phyloP scores from a whole-genome alignment of 2,113 vertebrate species.

The Lepisosteus osseus region DNA sequence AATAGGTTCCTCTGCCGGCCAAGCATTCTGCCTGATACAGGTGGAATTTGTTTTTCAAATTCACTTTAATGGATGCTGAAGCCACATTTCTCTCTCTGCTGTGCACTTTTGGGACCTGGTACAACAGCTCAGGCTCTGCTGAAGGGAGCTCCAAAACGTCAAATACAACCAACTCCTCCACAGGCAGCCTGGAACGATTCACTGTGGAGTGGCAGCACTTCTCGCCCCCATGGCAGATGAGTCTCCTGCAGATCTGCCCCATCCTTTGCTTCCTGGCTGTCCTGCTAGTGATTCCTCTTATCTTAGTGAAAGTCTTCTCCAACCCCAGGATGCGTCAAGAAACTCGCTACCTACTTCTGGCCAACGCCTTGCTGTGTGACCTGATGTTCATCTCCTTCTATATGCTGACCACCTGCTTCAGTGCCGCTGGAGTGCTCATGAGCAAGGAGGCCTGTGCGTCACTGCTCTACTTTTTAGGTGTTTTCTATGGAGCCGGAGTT shows the following conservation, averaged over 20 bases:
- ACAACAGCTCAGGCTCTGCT: conserved; percentile 41
- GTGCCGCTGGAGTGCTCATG: conserved; percentile 42
- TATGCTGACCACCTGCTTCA: conserved; percentile 54
- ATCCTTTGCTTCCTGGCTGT: conserved; percentile 54
- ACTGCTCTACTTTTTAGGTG: conserved; percentile 56
- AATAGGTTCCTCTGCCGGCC: not conserved
- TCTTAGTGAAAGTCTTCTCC: conserved; percentile 66
- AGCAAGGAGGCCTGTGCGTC: conserved; percentile 54
- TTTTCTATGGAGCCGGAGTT: conserved; percentile 61
- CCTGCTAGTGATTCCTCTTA: conserved; percentile 55
- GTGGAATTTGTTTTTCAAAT: too few relatives aligned
- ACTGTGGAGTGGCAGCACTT: conserved; percentile 51
- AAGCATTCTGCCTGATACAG: too few relatives aligned
- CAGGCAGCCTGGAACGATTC: conserved; percentile 34
- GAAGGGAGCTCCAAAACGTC: conserved; percentile 36
- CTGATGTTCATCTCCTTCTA: conserved; percentile 65
- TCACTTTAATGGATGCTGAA: not conserved
- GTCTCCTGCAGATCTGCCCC: conserved; percentile 62
- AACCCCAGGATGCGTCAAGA: conserved; percentile 57
- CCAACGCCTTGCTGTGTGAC: conserved; percentile 67
- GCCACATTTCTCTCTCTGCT: conserved; percentile 27
- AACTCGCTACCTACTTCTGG: conserved; percentile 71
- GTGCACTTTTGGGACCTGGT: conserved; percentile 41
- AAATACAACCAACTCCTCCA: conserved; percentile 21
- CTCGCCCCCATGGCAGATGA: conserved; percentile 33